Percentiles rank a stretch among this genome's conserved stretches.
Evolutionary conservation across 2,113 vertebrate genomes (phyloP).

Genomic region (Pomatorhinus ruficollis): DNA sequence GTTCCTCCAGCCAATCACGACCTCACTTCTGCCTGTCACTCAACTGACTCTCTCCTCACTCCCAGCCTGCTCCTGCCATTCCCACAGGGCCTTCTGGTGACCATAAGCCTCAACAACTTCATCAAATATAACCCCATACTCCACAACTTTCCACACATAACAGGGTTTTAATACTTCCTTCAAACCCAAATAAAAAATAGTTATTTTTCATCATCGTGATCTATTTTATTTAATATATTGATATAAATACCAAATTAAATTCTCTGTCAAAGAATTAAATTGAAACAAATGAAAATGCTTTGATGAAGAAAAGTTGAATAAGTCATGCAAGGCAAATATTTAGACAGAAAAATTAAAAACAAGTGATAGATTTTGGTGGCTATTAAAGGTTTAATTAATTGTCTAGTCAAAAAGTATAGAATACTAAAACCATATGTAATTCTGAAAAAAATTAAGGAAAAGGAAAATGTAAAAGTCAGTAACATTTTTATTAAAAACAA

Average conservation of each 20-base stretch:
- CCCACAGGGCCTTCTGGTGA: background rate
- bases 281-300: conserved; percentile 17
- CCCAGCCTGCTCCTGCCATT: background rate
- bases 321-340: background rate
- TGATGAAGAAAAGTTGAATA: conserved; percentile 21
- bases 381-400: conserved; percentile 35
- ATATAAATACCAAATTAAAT: conserved; percentile 17
- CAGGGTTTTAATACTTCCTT: background rate
- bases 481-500: conserved; percentile 37
- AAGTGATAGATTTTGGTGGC: background rate
- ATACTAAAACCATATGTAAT: conserved; percentile 23
- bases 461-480: background rate
- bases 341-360: conserved; percentile 37
- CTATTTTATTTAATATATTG: conserved; percentile 10
- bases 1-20: background rate
- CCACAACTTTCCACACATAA: background rate
- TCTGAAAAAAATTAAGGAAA: background rate
- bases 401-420: background rate
- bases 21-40: background rate
- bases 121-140: background rate
- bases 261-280: background rate
- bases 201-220: background rate
- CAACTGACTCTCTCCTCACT: background rate
- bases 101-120: background rate
- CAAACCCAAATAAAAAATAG: background rate